Evolutionary conservation across 2,888 invertebrate genomes (phyloP), one percentile per base, ranked within the genome.

Genomic region (Hydrotaea diabolus): DNA sequence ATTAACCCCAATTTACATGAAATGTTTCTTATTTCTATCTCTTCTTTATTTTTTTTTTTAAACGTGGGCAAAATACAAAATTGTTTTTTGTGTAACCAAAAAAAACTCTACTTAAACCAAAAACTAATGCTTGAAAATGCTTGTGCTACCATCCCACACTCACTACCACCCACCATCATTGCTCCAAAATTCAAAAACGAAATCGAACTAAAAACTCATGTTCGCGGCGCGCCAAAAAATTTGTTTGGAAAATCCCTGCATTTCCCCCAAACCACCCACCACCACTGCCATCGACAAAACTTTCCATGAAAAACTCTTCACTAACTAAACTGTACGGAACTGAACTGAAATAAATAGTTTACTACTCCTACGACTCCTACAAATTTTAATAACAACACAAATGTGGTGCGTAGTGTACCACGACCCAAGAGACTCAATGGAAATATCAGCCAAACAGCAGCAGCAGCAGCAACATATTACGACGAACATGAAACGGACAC

Each of bases 351-450:
- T 78, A 78, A 87, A 77, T 87, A 92, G 92, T 92, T 91, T 89
- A 90, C 90, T 91, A 91, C 92, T 89, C 90, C 90, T 91, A 91
- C 92, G 90, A 92, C 91, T 89, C 91, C 93, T 93, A 94, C 93
- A 93, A 89, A 93, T 94, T 91, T 94, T 93, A 91, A 93, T 93
- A 91, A 94, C 94, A 94, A 95, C 95, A 93, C 89, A 93, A 92
- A 93, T 94, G 87, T 92, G 94, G 87, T 91, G 89, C 92, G 91
- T 90, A 90, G 91, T 89, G 91, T 91, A 86, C 92, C 92, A 90
- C 91, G 91, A 89, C 91, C 91, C 89, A 92, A 92, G 90, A 89
- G 91, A 91, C 90, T 91, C 85, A 90, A 91, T 91, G 89, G 88
- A 90, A 88, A 89, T 91, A 89, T 92, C 90, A 89, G 88, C 88